Base-by-base conservation (phyloP, 2,888 invertebrate genomes). In the Hoplodrina blanda region DNA sequence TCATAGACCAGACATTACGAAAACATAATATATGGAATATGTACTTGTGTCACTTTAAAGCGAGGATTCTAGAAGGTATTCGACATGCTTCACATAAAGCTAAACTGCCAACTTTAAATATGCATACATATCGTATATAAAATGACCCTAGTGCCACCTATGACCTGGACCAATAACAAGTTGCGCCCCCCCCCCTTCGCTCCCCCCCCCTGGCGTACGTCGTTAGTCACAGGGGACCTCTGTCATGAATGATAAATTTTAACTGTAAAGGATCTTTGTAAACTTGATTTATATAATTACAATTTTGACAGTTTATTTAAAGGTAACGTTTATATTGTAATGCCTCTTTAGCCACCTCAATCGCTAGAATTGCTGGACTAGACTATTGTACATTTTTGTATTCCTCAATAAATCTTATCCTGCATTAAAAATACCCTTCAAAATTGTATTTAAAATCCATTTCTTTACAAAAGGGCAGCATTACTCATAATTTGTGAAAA, bases 221-320 rank as follows among this genome's bases (percentile, higher is more conserved):
- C 55, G 55, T 78, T 60, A 72, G 73, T 72, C 64, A 72, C 17
- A 20, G 25, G 1, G 5, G 64, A 56, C 63, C 72, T 78, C 59
- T 71, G 74, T 60, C 64, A 72, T 6, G 20, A 44, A 30, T n/a
- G 54, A 63, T 46, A 63, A 30, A 62, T 33, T 37, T 25, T 1
- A 44, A 15, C 1, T 37, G n/a, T 66, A 33, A 50, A 59, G n/a
- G 53, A 62, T 13, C 33, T 57, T 57, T 56, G 30, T 11, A 11
- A 0, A 11, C 17, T 57, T 77, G 62, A 74, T 77, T 76, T 61
- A 76, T 68, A 15, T 7, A 19, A 5, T 25, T 59, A 17, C 67
- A 20, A n/a, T 37, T 70, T 33, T 54, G 73, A 62, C 52, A 50
- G 33, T 15, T 50, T 2, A 25, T 33, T 6, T 19, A 30, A 30